Conservation (phyloP, 1,140 invertebrate species). For the Drosophila eugracilis region DNA sequence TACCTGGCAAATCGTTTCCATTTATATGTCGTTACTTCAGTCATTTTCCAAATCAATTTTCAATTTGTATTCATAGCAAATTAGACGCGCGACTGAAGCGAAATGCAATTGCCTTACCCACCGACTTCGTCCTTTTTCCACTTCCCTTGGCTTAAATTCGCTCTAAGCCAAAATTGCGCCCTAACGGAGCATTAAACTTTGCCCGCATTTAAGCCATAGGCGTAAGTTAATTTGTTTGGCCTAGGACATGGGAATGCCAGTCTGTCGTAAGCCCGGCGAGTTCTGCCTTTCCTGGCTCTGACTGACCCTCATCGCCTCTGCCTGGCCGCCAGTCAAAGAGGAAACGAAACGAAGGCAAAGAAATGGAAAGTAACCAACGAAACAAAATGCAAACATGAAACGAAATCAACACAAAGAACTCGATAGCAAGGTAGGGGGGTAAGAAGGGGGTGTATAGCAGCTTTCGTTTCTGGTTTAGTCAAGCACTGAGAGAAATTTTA, state of each 20-base stretch:
- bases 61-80: slow-evolving; percentile 40
- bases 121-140: background rate
- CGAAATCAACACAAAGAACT: slow-evolving; percentile 61
- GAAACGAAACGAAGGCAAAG: slow-evolving; percentile 2
- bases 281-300: too few relatives aligned
- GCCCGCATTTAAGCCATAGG: slow-evolving; percentile 37
- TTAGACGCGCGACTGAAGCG: slow-evolving; percentile 16
- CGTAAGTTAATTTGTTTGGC: slow-evolving; percentile 72
- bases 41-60: slow-evolving; percentile 47
- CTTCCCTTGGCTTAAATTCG: background rate
- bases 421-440: background rate
- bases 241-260: too few relatives aligned
- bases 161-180: background rate
- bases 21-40: slow-evolving; percentile 30
- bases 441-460: background rate
- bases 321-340: background rate
- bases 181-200: background rate
- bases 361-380: slow-evolving; percentile 13
- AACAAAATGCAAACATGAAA: slow-evolving; percentile 54
- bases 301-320: slow-evolving; percentile 24
- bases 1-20: slow-evolving; percentile 33
- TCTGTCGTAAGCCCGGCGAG: too few relatives aligned
- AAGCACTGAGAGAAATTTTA: background rate
- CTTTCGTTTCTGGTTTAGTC: slow-evolving; percentile 1
- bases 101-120: slow-evolving; percentile 22